Evolutionary conservation across 2,113 vertebrate genomes (phyloP).

Genomic region (Morone saxatilis): DNA sequence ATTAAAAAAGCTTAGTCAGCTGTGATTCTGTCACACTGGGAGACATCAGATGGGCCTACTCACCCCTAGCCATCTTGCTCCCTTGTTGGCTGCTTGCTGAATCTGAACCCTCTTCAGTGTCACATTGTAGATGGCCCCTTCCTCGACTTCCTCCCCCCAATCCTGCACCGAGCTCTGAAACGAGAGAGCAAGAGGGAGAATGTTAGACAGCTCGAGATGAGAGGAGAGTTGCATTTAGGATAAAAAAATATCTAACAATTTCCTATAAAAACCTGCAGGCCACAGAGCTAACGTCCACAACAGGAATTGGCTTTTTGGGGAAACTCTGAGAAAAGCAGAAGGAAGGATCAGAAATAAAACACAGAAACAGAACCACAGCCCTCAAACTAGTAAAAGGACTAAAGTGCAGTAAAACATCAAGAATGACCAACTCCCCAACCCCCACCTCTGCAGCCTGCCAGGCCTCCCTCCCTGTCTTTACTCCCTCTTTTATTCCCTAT

Average conservation of each 20-base stretch:
- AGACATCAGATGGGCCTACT: constrained; percentile 52
- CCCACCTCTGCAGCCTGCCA: constrained; percentile 65
- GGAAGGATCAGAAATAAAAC: neutral
- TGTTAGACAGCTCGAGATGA: constrained; percentile 7
- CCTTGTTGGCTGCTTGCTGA: constrained; percentile 97
- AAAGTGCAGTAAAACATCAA: constrained; percentile 70
- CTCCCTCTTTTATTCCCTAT: constrained; percentile 72
- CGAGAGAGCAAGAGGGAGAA: neutral
- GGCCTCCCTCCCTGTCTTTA: constrained; percentile 57
- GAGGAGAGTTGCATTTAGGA: neutral
- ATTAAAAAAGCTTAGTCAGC: neutral
- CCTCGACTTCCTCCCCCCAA: constrained; percentile 96
- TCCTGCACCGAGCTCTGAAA: constrained; percentile 94
- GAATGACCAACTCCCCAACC: constrained; percentile 70
- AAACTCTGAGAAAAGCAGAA: constrained; percentile 34
- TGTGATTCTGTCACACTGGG: constrained; percentile 12
- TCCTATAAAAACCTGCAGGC: neutral
- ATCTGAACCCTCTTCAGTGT: constrained; percentile 96
- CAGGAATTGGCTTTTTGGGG: constrained; percentile 4
- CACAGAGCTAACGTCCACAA: neutral
- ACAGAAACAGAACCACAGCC: constrained; percentile 21
- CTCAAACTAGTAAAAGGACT: constrained; percentile 42
- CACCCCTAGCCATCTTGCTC: constrained; percentile 89
- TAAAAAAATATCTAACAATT: neutral
- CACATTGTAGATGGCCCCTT: constrained; percentile 96